A percentile compares a stretch with the other conserved stretches of the same genome.
These are phyloP conservation scores for Camptogramma bilineatum DNA, from an alignment of 2,888 invertebrate genomes.

Conservation along the genomic window DNA sequence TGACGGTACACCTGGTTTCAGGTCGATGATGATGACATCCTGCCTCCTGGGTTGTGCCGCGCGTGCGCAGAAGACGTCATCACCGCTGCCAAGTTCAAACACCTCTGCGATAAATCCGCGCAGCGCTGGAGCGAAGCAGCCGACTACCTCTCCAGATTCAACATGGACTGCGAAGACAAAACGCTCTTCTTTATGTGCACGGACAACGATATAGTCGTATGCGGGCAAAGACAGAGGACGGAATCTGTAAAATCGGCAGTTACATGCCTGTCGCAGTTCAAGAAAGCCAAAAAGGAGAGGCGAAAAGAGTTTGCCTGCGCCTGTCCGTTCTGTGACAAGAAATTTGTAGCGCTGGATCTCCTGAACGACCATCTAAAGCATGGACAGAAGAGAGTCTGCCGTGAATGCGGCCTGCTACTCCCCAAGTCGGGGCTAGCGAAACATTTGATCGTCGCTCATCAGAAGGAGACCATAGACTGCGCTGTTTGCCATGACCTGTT, in stretches of 20 bases:
- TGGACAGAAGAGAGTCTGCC: constrained; percentile 60
- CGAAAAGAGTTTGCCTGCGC: constrained; percentile 12
- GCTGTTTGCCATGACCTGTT: constrained; percentile 60
- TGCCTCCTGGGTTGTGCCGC: constrained; percentile 68
- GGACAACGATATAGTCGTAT: constrained; percentile 47
- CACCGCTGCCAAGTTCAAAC: constrained; percentile 59
- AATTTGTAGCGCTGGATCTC: constrained; percentile 43
- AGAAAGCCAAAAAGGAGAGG: constrained; percentile 47
- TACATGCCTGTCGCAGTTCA: not conserved
- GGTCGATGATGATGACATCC: constrained; percentile 63
- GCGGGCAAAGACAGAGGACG: constrained; percentile 33
- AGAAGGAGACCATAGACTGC: constrained; percentile 50
- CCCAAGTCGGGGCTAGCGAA: constrained; percentile 54
- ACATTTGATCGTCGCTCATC: constrained; percentile 59
- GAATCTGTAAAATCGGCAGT: constrained; percentile 4
- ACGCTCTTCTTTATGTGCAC: constrained; percentile 59
- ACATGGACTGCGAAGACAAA: constrained; percentile 51
- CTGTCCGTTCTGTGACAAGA: constrained; percentile 33
- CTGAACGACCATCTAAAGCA: constrained; percentile 64
- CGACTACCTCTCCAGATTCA: constrained; percentile 47
- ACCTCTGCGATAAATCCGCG: constrained; percentile 59
- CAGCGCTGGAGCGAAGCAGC: constrained; percentile 60
- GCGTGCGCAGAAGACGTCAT: constrained; percentile 61
- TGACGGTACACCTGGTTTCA: constrained; percentile 78
- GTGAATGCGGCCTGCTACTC: constrained; percentile 55